Conservation (phyloP, 2,888 invertebrate species). For the Hecatera dysodea region DNA sequence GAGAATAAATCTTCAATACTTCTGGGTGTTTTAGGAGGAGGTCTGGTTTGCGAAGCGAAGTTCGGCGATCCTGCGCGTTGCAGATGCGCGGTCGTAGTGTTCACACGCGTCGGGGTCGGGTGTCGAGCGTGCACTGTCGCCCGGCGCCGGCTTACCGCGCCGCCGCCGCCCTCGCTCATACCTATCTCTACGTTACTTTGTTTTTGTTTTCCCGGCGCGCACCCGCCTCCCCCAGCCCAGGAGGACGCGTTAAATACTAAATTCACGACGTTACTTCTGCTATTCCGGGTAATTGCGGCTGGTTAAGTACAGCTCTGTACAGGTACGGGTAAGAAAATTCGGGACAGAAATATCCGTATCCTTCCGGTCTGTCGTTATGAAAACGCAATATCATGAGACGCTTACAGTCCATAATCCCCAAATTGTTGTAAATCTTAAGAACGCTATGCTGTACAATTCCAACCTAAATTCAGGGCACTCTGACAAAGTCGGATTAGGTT, state of each 20-base stretch:
- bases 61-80: conserved; percentile 73
- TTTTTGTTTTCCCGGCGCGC: conserved; percentile 76
- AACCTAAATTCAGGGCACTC: background rate
- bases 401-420: background rate
- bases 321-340: conserved; percentile 12
- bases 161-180: conserved; percentile 77
- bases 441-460: background rate
- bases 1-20: conserved; percentile 50
- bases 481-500: background rate
- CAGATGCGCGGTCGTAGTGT: conserved; percentile 73
- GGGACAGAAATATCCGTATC: background rate
- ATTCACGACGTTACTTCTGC: conserved; percentile 65
- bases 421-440: background rate
- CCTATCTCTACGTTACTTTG: conserved; percentile 70
- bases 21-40: conserved; percentile 42
- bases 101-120: conserved; percentile 81
- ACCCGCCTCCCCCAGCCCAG: conserved; percentile 59
- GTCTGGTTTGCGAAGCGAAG: conserved; percentile 56
- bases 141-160: conserved; percentile 68
- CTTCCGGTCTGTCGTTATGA: background rate
- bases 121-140: conserved; percentile 84
- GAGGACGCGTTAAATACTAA: conserved; percentile 57
- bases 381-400: background rate
- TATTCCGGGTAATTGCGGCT: conserved; percentile 55
- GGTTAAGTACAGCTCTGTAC: conserved; percentile 28